phyloP scores from a whole-genome alignment of 2,797 vertebrate genomes.

The Halcyon smyrnensis region DNA sequence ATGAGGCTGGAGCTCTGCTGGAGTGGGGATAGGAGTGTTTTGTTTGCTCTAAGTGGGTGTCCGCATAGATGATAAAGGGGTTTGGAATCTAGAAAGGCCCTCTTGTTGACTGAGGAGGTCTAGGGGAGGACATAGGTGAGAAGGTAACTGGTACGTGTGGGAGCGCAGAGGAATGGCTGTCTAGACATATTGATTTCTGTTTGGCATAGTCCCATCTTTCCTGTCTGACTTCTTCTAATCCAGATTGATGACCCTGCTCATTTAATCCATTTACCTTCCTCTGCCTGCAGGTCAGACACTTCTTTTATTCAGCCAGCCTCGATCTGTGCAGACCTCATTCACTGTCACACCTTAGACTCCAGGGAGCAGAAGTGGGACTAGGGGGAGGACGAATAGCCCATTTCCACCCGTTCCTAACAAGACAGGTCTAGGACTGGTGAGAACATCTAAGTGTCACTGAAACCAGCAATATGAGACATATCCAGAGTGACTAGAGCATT shows the following conservation, averaged over 20 bases:
- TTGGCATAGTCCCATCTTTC: background rate
- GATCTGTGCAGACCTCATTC: background rate
- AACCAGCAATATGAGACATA: background rate
- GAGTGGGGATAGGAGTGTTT: background rate
- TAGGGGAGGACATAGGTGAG: background rate
- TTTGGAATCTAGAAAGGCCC: background rate
- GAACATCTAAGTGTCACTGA: background rate
- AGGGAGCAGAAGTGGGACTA: background rate
- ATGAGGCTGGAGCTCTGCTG: background rate
- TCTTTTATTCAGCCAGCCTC: background rate
- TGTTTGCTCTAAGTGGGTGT: background rate
- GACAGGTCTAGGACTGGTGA: background rate
- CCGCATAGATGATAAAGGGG: background rate
- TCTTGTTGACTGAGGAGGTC: background rate
- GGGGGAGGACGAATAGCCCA: background rate
- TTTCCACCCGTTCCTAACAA: background rate
- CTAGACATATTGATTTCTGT: background rate
- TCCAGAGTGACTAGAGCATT: background rate
- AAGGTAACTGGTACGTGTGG: rapidly evolving
- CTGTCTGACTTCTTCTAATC: background rate
- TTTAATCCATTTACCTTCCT: background rate
- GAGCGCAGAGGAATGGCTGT: background rate
- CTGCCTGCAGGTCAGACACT: background rate
- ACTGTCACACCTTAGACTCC: background rate
- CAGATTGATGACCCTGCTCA: background rate